Conservation (phyloP, 2,113 vertebrate species). For the Picathartes gymnocephalus region DNA sequence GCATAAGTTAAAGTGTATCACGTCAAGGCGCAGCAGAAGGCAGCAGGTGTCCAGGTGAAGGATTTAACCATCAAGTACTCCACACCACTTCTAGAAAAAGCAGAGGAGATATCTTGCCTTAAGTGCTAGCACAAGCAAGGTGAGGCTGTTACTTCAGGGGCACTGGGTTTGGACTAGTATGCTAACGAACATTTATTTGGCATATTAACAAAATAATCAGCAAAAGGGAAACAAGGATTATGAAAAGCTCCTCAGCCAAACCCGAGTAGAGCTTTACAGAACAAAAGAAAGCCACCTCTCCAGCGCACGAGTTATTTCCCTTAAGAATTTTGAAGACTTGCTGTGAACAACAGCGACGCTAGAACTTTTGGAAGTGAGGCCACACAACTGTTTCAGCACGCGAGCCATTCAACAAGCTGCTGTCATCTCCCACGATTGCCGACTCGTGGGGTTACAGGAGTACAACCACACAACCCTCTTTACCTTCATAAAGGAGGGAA, state of each 20-base stretch:
- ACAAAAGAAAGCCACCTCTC: neutral
- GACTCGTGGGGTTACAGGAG: neutral
- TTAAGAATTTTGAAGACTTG: neutral
- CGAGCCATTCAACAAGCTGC: neutral
- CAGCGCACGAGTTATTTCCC: neutral
- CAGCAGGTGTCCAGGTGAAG: neutral
- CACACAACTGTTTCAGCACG: neutral
- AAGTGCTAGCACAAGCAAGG: neutral
- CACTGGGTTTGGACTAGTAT: neutral
- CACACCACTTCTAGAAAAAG: neutral
- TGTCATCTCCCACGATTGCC: neutral
- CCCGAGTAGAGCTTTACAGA: neutral
- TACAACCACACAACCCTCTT: neutral
- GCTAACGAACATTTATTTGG: neutral
- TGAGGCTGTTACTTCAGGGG: neutral
- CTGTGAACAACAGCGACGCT: neutral
- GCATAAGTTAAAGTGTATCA: neutral
- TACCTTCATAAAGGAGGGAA: neutral
- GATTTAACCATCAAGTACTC: neutral
- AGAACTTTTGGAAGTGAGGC: neutral
- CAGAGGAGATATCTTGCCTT: neutral
- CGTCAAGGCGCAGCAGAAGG: neutral
- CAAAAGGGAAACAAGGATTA: conserved; percentile 2
- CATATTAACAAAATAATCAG: neutral
- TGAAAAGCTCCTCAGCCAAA: conserved; percentile 47